A percentile compares a stretch with the other conserved stretches of the same genome.
phyloP scores from a whole-genome alignment of 1,140 invertebrate species.

The Ruditapes philippinarum region DNA sequence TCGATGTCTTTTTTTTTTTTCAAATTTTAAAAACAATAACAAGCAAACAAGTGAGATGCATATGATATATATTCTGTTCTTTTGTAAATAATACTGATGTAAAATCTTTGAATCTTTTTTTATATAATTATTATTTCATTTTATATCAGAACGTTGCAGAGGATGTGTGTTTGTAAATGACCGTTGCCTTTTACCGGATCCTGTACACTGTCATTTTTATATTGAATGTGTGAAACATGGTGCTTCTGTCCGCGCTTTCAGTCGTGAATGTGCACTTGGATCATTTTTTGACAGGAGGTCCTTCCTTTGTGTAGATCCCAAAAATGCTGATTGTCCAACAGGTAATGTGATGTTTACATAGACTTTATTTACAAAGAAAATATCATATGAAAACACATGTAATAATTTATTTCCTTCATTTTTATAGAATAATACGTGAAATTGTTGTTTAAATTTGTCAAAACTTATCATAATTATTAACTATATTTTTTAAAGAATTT shows the following conservation, averaged over 20 bases:
- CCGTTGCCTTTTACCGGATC: conserved; percentile 53
- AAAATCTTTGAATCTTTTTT: not conserved
- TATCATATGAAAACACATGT: no score
- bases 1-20: no score
- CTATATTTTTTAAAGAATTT: no score
- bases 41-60: no score
- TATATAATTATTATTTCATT: not conserved
- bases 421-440: no score
- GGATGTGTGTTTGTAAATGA: conserved; percentile 62
- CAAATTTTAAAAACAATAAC: no score
- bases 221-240: conserved; percentile 61
- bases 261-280: conserved; percentile 52
- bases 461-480: no score
- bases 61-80: no score
- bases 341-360: conserved; percentile 1
- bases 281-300: conserved; percentile 53
- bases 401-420: no score
- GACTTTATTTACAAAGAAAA: no score
- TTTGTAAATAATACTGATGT: no score
- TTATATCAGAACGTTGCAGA: conserved; percentile 41
- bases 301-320: conserved; percentile 58
- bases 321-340: conserved; percentile 59
- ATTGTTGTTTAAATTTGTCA: no score
- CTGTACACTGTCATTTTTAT: conserved; percentile 49
- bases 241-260: conserved; percentile 18